Evolutionary conservation across 2,113 vertebrate species (phyloP).

Genomic region (Spea bombifrons): DNA sequence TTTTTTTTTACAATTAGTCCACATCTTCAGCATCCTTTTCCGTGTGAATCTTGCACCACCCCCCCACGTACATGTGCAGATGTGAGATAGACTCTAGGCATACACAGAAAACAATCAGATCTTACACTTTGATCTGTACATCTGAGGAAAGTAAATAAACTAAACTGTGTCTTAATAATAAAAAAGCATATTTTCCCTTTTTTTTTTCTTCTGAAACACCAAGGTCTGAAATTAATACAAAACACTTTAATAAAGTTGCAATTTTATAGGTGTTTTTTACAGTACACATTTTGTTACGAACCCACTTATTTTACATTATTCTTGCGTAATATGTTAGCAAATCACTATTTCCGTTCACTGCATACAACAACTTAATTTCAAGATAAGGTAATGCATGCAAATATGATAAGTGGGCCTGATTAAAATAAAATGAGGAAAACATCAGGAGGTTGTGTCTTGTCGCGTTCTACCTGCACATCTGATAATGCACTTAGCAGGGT

Average conservation of each 20-base stretch:
- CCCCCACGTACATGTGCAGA: not conserved
- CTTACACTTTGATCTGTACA: conserved; percentile 37
- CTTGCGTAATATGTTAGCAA: too few species aligned
- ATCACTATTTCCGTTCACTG: too few species aligned
- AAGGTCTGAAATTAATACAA: not conserved
- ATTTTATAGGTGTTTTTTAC: too few species aligned
- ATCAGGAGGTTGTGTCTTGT: too few species aligned
- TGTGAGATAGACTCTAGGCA: not conserved
- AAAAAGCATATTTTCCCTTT: conserved; percentile 17
- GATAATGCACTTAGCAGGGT: too few species aligned
- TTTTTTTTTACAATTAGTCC: not conserved
- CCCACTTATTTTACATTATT: too few species aligned
- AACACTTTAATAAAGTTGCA: not conserved
- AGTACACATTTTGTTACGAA: too few species aligned
- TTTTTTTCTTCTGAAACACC: conserved; percentile 19
- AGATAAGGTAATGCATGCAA: too few species aligned
- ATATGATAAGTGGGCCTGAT: too few species aligned
- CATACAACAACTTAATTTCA: too few species aligned
- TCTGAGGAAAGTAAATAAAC: conserved; percentile 41
- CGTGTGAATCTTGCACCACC: conserved; percentile 13
- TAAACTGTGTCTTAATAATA: not conserved
- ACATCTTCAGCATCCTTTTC: conserved; percentile 7
- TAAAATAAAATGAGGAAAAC: too few species aligned
- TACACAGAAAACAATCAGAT: conserved; percentile 10
- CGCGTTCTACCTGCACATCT: too few species aligned